Evolutionary conservation across 2,113 vertebrate genomes (phyloP).

Genomic region (Erpornis zantholeuca): DNA sequence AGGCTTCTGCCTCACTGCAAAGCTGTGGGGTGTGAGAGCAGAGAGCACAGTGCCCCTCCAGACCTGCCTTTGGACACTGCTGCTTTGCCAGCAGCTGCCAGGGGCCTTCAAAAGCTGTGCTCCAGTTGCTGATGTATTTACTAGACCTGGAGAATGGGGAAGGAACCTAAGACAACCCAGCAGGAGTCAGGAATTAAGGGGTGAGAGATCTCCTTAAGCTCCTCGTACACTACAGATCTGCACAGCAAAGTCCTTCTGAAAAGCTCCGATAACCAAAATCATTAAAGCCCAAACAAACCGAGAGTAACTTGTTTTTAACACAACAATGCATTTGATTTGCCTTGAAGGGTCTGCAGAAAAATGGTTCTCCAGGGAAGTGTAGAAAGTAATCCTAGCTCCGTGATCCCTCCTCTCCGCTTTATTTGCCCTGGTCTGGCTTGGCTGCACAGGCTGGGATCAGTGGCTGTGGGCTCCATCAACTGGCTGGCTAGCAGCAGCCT

Average conservation of each 20-base stretch:
- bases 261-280: conserved; percentile 61
- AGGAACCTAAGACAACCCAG: neutral
- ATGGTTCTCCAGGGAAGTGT: neutral
- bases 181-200: neutral
- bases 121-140: neutral
- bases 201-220: conserved; percentile 21
- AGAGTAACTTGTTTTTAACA: conserved; percentile 22
- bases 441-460: neutral
- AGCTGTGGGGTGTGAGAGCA: neutral
- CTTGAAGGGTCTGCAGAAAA: conserved; percentile 4
- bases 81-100: neutral
- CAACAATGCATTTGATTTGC: conserved; percentile 24
- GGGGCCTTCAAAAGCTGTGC: neutral
- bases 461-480: neutral
- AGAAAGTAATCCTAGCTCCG: neutral
- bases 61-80: neutral
- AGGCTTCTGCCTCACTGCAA: rapidly evolving
- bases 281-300: conserved; percentile 43
- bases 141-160: neutral
- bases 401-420: neutral
- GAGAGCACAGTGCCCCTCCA: neutral
- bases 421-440: neutral
- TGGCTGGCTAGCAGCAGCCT: neutral
- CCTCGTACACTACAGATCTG: neutral
- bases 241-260: conserved; percentile 29